These are phyloP conservation scores for Notarius quadriscutis DNA, from an alignment of 2,113 vertebrate genomes.

Conservation along the genomic window DNA sequence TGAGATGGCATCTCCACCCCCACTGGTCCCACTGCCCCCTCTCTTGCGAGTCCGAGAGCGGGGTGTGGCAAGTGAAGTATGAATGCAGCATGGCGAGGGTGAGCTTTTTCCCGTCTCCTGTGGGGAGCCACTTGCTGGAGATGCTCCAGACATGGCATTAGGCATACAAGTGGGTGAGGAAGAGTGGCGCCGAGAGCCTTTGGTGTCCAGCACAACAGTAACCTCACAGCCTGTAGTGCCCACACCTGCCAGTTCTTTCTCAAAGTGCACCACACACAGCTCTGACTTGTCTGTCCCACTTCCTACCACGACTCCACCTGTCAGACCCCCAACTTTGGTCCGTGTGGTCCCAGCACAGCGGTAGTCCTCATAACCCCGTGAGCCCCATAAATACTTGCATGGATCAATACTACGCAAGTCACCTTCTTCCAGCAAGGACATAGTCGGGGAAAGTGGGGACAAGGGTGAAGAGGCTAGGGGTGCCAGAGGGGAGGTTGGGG, in stretches of 20 bases:
- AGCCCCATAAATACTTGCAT: slow-evolving; percentile 83
- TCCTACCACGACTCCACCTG: slow-evolving; percentile 76
- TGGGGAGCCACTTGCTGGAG: slow-evolving; percentile 71
- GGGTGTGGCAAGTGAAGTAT: slow-evolving; percentile 74
- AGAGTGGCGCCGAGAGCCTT: slow-evolving; percentile 68
- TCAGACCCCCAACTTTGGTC: slow-evolving; percentile 75
- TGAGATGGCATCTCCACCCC: slow-evolving; percentile 65
- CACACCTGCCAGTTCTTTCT: slow-evolving; percentile 75
- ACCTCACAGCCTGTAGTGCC: slow-evolving; percentile 73
- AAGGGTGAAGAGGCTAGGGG: slow-evolving; percentile 68
- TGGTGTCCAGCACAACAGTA: slow-evolving; percentile 73
- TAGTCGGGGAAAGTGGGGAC: slow-evolving; percentile 74
- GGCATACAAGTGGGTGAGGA: slow-evolving; percentile 73
- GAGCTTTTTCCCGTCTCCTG: slow-evolving; percentile 73
- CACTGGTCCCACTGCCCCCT: slow-evolving; percentile 62
- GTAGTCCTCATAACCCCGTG: slow-evolving; percentile 88
- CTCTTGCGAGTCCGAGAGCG: slow-evolving; percentile 77
- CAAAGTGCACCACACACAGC: slow-evolving; percentile 81
- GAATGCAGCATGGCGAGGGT: slow-evolving; percentile 78
- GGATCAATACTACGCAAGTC: slow-evolving; percentile 79
- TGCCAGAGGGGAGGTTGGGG: slow-evolving; percentile 69
- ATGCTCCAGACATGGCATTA: slow-evolving; percentile 66
- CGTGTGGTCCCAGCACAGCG: slow-evolving; percentile 76
- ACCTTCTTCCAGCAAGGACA: slow-evolving; percentile 77
- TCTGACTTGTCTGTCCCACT: slow-evolving; percentile 73